phyloP scores from a whole-genome alignment of 2,113 vertebrate genomes.

The Gambusia affinis region DNA sequence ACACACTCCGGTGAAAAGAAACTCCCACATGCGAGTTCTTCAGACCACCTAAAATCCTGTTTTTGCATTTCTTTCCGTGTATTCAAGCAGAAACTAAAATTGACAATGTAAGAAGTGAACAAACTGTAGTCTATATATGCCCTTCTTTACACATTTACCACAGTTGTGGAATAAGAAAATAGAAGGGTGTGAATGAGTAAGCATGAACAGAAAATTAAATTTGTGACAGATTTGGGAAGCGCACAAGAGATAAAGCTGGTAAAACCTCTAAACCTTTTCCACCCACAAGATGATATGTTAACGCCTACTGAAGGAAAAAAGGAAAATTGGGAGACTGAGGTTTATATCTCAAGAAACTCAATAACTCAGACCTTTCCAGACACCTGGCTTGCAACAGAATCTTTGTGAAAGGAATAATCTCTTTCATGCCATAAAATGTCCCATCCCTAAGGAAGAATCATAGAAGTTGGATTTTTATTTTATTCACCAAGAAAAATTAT shows the following conservation, averaged over 20 bases:
- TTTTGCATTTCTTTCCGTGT: constrained; percentile 15
- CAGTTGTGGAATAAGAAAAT: constrained; percentile 2
- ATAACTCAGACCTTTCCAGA: not conserved
- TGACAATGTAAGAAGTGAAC: constrained; percentile 14
- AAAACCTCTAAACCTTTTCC: constrained; percentile 2
- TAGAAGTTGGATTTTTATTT: not conserved
- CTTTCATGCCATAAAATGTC: constrained; percentile 8
- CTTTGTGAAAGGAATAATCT: constrained; percentile 27
- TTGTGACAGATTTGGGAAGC: constrained; percentile 36
- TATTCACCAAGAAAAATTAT: constrained; percentile 3
- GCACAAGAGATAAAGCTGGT: constrained; percentile 13
- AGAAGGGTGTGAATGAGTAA: constrained; percentile 14
- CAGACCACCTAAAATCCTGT: constrained; percentile 10
- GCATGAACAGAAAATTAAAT: constrained; percentile 48
- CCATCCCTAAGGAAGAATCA: constrained; percentile 14
- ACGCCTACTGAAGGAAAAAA: constrained; percentile 60
- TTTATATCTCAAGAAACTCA: constrained; percentile 44
- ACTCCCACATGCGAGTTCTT: constrained; percentile 31
- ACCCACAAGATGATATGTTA: constrained; percentile 48
- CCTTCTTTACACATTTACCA: constrained; percentile 17
- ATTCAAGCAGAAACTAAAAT: constrained; percentile 29
- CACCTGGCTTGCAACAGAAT: constrained; percentile 10
- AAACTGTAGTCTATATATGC: not conserved
- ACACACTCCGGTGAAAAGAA: constrained; percentile 41
- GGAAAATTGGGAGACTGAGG: constrained; percentile 50